Evolutionary conservation across 2,888 invertebrate genomes (phyloP).

Genomic region (Eupithecia centaureata): DNA sequence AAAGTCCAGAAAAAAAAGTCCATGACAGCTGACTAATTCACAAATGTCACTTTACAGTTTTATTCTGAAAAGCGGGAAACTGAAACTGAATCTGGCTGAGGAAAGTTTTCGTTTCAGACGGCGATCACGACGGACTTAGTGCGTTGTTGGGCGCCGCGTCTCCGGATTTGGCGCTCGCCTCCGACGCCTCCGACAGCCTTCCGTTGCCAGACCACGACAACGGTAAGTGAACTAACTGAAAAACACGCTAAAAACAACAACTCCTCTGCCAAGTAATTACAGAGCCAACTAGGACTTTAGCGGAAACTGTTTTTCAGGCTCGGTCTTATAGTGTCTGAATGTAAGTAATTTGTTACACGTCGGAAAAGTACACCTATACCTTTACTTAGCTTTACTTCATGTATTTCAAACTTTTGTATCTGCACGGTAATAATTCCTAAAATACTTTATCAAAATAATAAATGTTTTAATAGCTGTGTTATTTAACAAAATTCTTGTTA

Average conservation of each 20-base stretch:
- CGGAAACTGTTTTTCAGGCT: conserved; percentile 9
- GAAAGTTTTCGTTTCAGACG: conserved; percentile 56
- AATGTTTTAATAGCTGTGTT: not conserved
- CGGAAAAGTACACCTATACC: not conserved
- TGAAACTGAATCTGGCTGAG: conserved; percentile 2
- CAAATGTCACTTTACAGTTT: no score
- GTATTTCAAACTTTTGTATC: not conserved
- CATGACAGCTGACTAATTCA: no score
- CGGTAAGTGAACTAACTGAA: conserved; percentile 58
- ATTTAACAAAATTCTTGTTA: not conserved
- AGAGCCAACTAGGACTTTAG: conserved; percentile 10
- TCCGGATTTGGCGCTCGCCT: conserved; percentile 73
- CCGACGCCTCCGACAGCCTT: conserved; percentile 77
- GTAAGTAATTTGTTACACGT: not conserved
- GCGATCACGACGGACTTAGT: conserved; percentile 71
- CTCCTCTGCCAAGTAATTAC: conserved; percentile 19
- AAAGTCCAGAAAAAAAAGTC: no score
- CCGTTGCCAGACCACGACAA: conserved; percentile 76
- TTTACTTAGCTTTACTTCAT: not conserved
- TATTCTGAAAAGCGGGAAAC: not conserved
- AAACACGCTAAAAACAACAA: conserved; percentile 10
- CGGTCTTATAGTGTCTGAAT: conserved; percentile 5
- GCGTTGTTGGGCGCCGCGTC: conserved; percentile 73
- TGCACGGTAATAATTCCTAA: not conserved
- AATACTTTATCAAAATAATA: not conserved